Conservation (phyloP, 2,888 invertebrate genomes). For the Nomada fabriciana region DNA sequence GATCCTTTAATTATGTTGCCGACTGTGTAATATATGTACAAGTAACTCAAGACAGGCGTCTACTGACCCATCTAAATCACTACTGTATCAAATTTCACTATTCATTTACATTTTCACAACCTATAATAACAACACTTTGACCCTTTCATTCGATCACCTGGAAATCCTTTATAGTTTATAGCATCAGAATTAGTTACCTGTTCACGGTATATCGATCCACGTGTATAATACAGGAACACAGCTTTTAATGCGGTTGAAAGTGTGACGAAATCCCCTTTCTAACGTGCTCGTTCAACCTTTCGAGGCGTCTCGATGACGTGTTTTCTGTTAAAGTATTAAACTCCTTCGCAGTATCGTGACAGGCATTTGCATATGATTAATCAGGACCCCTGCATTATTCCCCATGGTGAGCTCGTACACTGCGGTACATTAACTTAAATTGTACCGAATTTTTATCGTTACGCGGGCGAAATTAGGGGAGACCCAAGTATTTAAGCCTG, state of each 20-base stretch:
- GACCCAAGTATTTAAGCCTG: constrained; percentile 13
- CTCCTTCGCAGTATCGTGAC: constrained; percentile 57
- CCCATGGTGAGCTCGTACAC: background rate
- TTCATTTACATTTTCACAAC: background rate
- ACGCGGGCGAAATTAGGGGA: constrained; percentile 38
- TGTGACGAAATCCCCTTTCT: constrained; percentile 62
- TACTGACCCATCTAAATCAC: background rate
- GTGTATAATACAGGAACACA: constrained; percentile 39
- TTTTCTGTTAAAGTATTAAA: constrained; percentile 62
- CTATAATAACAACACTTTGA: background rate
- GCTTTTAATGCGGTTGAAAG: constrained; percentile 27
- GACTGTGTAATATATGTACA: background rate
- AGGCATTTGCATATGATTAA: constrained; percentile 70
- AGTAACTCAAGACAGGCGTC: background rate
- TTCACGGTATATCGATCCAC: constrained; percentile 17
- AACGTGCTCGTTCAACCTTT: constrained; percentile 36
- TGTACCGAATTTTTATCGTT: constrained; percentile 35
- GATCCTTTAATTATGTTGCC: too few species aligned
- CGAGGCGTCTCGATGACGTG: background rate
- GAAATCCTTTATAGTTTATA: background rate
- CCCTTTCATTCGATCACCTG: background rate
- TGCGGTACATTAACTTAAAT: background rate
- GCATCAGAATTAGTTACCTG: background rate
- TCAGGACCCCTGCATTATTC: constrained; percentile 23
- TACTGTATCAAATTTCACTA: background rate